Base-by-base conservation (phyloP, 2,888 invertebrate species). In the Exocentrus adspersus region DNA sequence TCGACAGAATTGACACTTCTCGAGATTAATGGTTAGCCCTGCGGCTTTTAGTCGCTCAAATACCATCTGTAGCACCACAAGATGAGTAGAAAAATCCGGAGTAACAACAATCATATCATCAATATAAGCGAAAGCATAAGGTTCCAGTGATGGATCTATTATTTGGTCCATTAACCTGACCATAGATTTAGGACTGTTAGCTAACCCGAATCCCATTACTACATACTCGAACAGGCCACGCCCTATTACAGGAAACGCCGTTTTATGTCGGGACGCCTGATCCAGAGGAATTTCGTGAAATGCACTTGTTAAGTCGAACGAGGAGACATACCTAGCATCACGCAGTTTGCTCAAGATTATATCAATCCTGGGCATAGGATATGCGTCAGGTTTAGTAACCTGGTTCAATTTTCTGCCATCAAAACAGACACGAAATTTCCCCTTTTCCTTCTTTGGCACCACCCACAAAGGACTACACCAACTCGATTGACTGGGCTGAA, bases 231-330 rank as follows among this genome's bases (percentile, higher is more conserved):
- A 43, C 10, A 41, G 19, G 5, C 65, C 66, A 16, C 9, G 16
- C 9, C 68, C 68, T 30, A 41, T 60, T 1, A 65, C 58, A 19
- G 65, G 32, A 42, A 65, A 70, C n/a, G 60, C 58, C 2, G 59
- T 64, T 53, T 66, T 64, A 17, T 20, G 62, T 24, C 12, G 28
- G 6, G 28, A 28, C 5, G 28, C 5, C 9, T 7, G 6, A 28
- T 28, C 28, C 7, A 56, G 56, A 4, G 21, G 73, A 20, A 79
- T 66, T 54, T 78, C 76, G 46, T 67, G 72, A 52, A 76, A 79
- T 0, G 76, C 78, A 16, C 45, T 46, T 24, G 68, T 68, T 2
- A 74, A 48, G 60, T 81, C 80, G 0, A 80, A 54, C 0, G 76
- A 77, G 0, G 72, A 71, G 7, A 81, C 68, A 48, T 69, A 80